A percentile compares a stretch with the other conserved stretches of the same genome.
phyloP scores from a whole-genome alignment of 2,797 vertebrate species.

The Poecilia velifera region DNA sequence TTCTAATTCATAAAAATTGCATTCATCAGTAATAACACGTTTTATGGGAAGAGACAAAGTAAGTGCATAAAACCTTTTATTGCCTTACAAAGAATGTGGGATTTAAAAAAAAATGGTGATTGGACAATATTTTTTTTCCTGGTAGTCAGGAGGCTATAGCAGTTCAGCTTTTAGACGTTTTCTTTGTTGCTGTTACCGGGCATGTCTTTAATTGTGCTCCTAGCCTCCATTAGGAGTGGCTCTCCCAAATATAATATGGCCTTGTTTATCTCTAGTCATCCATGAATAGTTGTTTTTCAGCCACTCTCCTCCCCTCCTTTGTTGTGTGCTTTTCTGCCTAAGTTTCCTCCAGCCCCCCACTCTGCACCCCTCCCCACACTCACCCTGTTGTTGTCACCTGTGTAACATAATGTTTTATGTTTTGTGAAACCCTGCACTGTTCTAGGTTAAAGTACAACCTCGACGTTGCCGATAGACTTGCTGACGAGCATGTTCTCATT shows the following conservation, averaged over 20 bases:
- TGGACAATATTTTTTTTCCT: too few relatives aligned
- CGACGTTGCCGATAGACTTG: constrained; percentile 97
- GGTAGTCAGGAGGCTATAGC: background rate
- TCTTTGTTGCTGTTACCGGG: constrained; percentile 16
- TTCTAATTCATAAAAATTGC: too few relatives aligned
- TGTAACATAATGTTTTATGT: constrained; percentile 62
- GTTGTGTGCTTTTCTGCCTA: constrained; percentile 29
- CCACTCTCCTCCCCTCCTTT: constrained; percentile 61
- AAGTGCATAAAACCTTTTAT: too few relatives aligned
- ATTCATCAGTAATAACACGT: too few relatives aligned
- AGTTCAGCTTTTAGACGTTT: constrained; percentile 14
- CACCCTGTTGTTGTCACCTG: constrained; percentile 55
- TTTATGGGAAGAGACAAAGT: too few relatives aligned
- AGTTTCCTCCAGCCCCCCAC: constrained; percentile 2
- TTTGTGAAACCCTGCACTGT: constrained; percentile 78
- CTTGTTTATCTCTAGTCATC: constrained; percentile 72
- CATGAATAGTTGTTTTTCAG: constrained; percentile 71
- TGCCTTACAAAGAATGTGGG: too few relatives aligned
- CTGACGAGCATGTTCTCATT: constrained; percentile 99
- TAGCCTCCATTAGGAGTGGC: constrained; percentile 48
- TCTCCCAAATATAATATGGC: constrained; percentile 66
- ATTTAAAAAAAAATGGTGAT: too few relatives aligned
- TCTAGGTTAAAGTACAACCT: constrained; percentile 98
- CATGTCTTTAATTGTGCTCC: constrained; percentile 52
- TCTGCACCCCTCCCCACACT: constrained; percentile 8